Conservation (phyloP, 2,888 invertebrate species). For the Cordylochernes scorpioides region DNA sequence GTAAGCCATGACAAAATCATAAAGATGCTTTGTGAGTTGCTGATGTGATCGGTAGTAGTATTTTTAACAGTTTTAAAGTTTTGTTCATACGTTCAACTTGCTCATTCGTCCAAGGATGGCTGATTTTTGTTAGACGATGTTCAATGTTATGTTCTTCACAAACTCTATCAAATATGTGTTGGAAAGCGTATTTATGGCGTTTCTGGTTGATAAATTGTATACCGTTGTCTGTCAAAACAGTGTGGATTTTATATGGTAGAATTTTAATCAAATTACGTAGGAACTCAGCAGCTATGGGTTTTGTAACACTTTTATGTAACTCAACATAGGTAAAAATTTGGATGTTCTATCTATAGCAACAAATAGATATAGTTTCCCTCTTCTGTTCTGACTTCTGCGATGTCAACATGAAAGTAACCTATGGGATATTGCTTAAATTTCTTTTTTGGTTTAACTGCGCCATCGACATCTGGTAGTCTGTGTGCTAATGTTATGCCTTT, state of each 20-base stretch:
- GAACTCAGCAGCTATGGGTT: slow-evolving; percentile 5
- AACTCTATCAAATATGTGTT: slow-evolving; percentile 4
- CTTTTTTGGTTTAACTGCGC: slow-evolving; percentile 2
- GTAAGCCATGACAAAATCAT: slow-evolving; percentile 2
- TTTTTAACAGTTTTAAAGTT: slow-evolving; percentile 2
- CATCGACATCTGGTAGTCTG: slow-evolving; percentile 3
- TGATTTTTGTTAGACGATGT: slow-evolving; percentile 6
- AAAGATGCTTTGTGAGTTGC: slow-evolving; percentile 2
- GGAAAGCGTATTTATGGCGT: slow-evolving; percentile 3
- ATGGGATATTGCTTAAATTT: slow-evolving; percentile 5
- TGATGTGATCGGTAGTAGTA: neutral
- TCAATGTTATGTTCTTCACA: slow-evolving; percentile 3
- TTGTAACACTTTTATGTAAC: slow-evolving; percentile 2
- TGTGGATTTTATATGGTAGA: slow-evolving; percentile 4
- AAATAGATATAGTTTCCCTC: slow-evolving; percentile 5
- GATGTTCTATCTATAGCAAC: slow-evolving; percentile 4
- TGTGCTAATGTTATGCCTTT: slow-evolving; percentile 3
- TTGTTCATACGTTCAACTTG: slow-evolving; percentile 5
- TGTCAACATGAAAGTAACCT: slow-evolving; percentile 5
- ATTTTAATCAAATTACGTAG: slow-evolving; percentile 3
- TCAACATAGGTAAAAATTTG: slow-evolving; percentile 4
- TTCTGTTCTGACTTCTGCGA: slow-evolving; percentile 4
- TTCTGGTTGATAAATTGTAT: slow-evolving; percentile 4
- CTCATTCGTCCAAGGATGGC: slow-evolving; percentile 7
- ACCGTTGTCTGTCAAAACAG: slow-evolving; percentile 3